Evolutionary conservation across 2,113 vertebrate species (phyloP).

Genomic region (Aramus guarauna): DNA sequence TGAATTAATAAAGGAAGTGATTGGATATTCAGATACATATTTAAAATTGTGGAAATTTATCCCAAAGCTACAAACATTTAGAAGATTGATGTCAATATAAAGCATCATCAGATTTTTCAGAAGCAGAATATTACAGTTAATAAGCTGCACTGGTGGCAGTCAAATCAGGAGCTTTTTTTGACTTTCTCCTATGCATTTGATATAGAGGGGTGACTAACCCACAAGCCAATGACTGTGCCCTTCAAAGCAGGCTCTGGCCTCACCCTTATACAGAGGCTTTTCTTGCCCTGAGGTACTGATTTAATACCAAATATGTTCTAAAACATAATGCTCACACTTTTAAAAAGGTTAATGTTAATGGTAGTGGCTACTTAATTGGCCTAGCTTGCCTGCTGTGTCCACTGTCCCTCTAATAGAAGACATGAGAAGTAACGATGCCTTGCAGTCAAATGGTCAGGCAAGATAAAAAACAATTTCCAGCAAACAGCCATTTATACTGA

Average conservation of each 20-base stretch:
- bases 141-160: neutral
- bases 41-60: neutral
- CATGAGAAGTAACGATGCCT: slow-evolving; percentile 45
- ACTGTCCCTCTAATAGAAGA: neutral
- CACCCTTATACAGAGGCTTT: neutral
- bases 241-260: neutral
- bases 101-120: neutral
- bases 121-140: neutral
- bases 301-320: neutral
- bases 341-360: slow-evolving; percentile 68
- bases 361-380: slow-evolving; percentile 55
- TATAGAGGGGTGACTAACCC: neutral
- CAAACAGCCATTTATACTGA: slow-evolving; percentile 32
- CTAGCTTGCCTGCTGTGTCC: slow-evolving; percentile 8
- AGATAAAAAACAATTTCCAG: slow-evolving; percentile 53
- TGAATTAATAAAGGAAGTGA: neutral
- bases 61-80: neutral
- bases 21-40: neutral
- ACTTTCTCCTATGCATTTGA: neutral
- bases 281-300: neutral
- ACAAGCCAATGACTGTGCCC: neutral
- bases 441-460: slow-evolving; percentile 46
- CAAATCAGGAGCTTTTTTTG: neutral
- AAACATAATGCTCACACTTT: slow-evolving; percentile 30
- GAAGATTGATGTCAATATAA: neutral